Conservation (phyloP, 2,888 invertebrate species). For the Meandrusa payeni region DNA sequence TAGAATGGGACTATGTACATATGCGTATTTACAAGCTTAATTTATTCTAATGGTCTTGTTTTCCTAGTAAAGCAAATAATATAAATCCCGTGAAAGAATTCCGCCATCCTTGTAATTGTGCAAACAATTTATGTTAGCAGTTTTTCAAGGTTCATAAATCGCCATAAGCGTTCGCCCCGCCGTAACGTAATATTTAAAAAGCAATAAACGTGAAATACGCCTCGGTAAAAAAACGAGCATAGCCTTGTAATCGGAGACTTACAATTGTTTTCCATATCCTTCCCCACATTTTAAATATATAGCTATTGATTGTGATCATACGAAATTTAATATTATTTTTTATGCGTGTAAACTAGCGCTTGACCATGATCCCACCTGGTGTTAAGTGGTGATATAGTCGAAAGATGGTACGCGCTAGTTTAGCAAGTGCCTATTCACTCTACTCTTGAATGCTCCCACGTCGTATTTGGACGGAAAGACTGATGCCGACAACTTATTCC, state of each 20-base stretch:
- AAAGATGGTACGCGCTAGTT: too few relatives aligned
- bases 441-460: constrained; percentile 1
- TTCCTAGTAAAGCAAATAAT: constrained; percentile 8
- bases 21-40: not conserved
- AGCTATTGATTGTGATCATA: too few relatives aligned
- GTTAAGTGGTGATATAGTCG: too few relatives aligned
- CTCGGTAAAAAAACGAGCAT: not conserved
- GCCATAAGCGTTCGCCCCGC: constrained; percentile 8
- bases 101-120: constrained; percentile 10
- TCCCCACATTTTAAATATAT: too few relatives aligned
- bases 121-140: constrained; percentile 17
- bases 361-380: too few relatives aligned
- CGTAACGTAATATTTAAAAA: constrained; percentile 15
- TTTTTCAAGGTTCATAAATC: constrained; percentile 19
- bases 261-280: not conserved
- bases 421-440: too few relatives aligned
- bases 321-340: too few relatives aligned
- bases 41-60: constrained; percentile 12
- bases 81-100: constrained; percentile 14
- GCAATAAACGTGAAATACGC: constrained; percentile 7
- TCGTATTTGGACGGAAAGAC: too few relatives aligned
- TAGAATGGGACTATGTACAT: too few relatives aligned
- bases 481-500: too few relatives aligned
- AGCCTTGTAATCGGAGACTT: not conserved
- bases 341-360: too few relatives aligned